phyloP scores from a whole-genome alignment of 1,140 invertebrate species.

The Melipona quadrifasciata region DNA sequence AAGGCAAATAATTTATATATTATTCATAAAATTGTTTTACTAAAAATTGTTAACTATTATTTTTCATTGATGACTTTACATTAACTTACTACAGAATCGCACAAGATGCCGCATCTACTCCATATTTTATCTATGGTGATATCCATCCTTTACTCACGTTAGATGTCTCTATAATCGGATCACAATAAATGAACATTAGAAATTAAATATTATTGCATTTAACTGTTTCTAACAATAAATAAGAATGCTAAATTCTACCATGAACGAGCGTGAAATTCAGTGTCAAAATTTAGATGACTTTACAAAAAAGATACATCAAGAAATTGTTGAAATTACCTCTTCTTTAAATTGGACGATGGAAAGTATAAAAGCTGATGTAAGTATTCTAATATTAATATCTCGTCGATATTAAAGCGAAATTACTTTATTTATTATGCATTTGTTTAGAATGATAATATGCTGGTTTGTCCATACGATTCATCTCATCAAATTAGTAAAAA shows the following conservation, averaged over 20 bases:
- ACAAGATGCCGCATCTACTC: background rate
- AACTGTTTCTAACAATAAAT: background rate
- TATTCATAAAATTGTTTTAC: too few relatives aligned
- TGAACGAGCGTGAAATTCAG: slow-evolving; percentile 48
- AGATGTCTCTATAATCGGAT: background rate
- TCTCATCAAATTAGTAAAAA: slow-evolving; percentile 78
- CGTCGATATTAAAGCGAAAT: background rate
- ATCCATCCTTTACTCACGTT: too few relatives aligned
- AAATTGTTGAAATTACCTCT: slow-evolving; percentile 49
- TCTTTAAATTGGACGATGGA: slow-evolving; percentile 63
- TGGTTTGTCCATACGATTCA: slow-evolving; percentile 79
- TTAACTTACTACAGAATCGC: background rate
- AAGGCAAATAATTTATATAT: too few relatives aligned
- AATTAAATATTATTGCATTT: background rate
- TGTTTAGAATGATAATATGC: slow-evolving; percentile 58
- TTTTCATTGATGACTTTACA: background rate
- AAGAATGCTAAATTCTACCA: slow-evolving; percentile 29
- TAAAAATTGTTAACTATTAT: background rate
- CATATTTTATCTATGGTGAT: background rate
- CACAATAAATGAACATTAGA: too few relatives aligned
- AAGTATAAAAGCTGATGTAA: slow-evolving; percentile 60
- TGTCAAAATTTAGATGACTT: slow-evolving; percentile 59
- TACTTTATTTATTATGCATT: slow-evolving; percentile 18
- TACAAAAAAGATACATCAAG: slow-evolving; percentile 48
- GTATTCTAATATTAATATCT: background rate